Evolutionary conservation across 2,113 vertebrate genomes (phyloP).

Genomic region (Gobiocypris rarus): DNA sequence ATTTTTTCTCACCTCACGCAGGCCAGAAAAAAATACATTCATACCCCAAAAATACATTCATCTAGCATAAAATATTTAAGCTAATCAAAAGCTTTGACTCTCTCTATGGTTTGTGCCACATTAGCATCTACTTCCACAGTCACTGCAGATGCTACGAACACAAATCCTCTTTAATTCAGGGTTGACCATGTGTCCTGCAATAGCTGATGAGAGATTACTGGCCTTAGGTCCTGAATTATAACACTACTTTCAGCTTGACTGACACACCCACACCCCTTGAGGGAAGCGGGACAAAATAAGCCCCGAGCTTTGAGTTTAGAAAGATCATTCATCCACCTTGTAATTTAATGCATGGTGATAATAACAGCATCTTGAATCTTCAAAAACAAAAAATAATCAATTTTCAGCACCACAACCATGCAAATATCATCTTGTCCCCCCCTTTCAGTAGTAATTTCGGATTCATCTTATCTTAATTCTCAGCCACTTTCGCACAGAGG

Average conservation of each 20-base stretch:
- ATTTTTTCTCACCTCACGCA: constrained; percentile 20
- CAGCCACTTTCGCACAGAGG: constrained; percentile 38
- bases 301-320: constrained; percentile 13
- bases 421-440: constrained; percentile 14
- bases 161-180: constrained; percentile 27
- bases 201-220: constrained; percentile 8
- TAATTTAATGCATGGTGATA: constrained; percentile 21
- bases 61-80: background rate
- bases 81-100: background rate
- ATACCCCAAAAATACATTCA: background rate
- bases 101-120: background rate
- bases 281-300: background rate
- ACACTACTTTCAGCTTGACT: background rate
- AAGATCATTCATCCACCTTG: constrained; percentile 22
- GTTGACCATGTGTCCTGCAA: background rate
- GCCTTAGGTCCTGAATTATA: background rate
- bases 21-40: background rate
- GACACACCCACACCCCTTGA: background rate
- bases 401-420: constrained; percentile 22
- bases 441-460: background rate
- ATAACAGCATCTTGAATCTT: background rate
- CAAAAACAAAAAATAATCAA: constrained; percentile 9
- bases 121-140: background rate
- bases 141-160: background rate
- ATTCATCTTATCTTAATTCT: constrained; percentile 51